These are phyloP conservation scores for Sceloporus undulatus DNA, from an alignment of 2,113 vertebrate genomes.

Conservation along the genomic window DNA sequence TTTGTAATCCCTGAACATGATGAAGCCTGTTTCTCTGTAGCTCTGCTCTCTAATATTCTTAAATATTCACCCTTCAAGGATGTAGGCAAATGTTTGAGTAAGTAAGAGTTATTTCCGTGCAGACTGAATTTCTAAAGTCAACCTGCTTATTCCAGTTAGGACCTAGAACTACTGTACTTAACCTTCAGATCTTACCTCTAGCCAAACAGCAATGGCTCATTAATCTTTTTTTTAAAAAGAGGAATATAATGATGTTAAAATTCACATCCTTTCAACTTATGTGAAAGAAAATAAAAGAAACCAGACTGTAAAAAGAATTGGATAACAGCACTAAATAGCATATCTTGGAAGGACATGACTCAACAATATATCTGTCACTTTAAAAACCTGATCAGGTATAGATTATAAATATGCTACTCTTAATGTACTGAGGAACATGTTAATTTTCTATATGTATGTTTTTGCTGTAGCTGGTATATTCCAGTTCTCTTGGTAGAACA, in stretches of 20 bases:
- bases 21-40: neutral
- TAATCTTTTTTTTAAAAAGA: neutral
- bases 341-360: neutral
- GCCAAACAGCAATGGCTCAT: neutral
- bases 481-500: no score
- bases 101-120: neutral
- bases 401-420: no score
- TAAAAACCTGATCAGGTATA: neutral
- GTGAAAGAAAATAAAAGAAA: neutral
- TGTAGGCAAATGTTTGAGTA: neutral
- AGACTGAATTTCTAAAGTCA: neutral
- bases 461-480: neutral
- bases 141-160: conserved; percentile 36
- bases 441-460: neutral
- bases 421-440: neutral
- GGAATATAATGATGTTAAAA: neutral
- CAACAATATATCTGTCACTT: neutral
- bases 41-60: neutral
- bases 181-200: conserved; percentile 34
- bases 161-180: conserved; percentile 35
- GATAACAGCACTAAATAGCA: neutral
- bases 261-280: neutral
- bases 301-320: neutral
- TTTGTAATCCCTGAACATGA: no score
- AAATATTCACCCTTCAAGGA: conserved; percentile 37